Evolutionary conservation across 1,140 invertebrate genomes (phyloP).

Genomic region (Ganaspis sp.): DNA sequence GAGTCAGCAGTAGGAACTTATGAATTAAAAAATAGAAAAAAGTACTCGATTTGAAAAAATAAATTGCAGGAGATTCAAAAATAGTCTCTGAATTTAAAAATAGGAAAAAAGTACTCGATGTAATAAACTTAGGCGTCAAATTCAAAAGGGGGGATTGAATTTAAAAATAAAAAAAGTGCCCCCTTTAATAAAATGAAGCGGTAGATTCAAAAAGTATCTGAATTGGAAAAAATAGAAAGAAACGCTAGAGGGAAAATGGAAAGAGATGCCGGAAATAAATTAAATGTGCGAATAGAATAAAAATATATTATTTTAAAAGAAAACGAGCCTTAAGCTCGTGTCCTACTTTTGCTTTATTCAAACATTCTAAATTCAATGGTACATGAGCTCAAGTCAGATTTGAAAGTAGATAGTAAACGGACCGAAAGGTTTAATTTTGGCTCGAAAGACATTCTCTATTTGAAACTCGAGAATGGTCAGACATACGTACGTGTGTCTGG

Average conservation of each 20-base stretch:
- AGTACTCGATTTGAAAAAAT: no score
- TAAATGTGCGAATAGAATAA: background rate
- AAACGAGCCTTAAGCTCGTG: background rate
- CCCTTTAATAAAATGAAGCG: no score
- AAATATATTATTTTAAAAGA: background rate
- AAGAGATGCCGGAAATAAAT: background rate
- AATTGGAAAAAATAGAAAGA: no score
- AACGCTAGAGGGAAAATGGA: background rate
- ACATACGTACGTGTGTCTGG: background rate
- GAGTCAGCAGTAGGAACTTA: no score
- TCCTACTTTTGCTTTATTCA: conserved; percentile 8
- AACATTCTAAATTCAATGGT: conserved; percentile 7
- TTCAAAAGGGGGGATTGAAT: no score
- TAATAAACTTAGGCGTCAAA: no score
- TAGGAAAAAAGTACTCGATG: no score
- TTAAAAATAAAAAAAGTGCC: no score
- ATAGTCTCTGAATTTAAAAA: no score
- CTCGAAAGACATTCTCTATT: background rate
- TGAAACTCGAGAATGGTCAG: background rate
- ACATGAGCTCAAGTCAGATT: conserved; percentile 18
- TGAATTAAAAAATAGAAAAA: no score
- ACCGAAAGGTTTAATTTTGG: conserved; percentile 25
- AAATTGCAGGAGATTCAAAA: no score
- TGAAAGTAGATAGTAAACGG: conserved; percentile 23
- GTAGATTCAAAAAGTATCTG: no score